Conservation (phyloP, 2,113 vertebrate species). For the Speoplatyrhinus poulsoni region DNA sequence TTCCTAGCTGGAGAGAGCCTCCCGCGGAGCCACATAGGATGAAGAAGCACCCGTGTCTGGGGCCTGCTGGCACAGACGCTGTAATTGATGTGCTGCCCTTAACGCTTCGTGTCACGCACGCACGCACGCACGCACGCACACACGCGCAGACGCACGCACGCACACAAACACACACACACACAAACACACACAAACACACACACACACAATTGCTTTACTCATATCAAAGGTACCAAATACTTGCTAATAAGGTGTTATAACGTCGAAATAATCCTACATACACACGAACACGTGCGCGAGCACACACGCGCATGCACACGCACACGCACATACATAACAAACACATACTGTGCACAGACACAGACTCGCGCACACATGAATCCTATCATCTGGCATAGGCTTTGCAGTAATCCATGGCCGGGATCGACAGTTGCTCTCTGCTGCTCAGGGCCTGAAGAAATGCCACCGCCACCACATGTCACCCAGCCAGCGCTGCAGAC, state of each 20-base stretch:
- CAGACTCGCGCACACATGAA: slow-evolving; percentile 36
- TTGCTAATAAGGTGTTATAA: slow-evolving; percentile 49
- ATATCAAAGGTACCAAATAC: slow-evolving; percentile 34
- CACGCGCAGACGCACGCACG: slow-evolving; percentile 32
- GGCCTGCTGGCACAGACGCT: slow-evolving; percentile 73
- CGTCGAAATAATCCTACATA: slow-evolving; percentile 24
- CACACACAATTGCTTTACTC: slow-evolving; percentile 24
- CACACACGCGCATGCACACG: slow-evolving; percentile 7
- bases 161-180: slow-evolving; percentile 12
- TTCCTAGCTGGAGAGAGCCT: slow-evolving; percentile 58
- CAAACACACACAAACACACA: background rate
- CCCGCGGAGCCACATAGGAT: slow-evolving; percentile 71
- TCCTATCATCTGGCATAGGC: slow-evolving; percentile 56
- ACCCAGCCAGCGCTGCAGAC: slow-evolving; percentile 50
- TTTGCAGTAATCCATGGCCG: slow-evolving; percentile 61
- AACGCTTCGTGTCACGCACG: slow-evolving; percentile 52
- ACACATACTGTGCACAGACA: background rate
- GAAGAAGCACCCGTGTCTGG: slow-evolving; percentile 72
- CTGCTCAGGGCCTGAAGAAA: slow-evolving; percentile 44
- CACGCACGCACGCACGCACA: slow-evolving; percentile 3
- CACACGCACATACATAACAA: background rate
- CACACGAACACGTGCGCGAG: background rate
- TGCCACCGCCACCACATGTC: slow-evolving; percentile 57
- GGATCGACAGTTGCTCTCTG: slow-evolving; percentile 60
- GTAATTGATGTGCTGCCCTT: slow-evolving; percentile 76